phyloP scores from a whole-genome alignment of 2,113 vertebrate species.

The Rhadina sibilatrix region DNA sequence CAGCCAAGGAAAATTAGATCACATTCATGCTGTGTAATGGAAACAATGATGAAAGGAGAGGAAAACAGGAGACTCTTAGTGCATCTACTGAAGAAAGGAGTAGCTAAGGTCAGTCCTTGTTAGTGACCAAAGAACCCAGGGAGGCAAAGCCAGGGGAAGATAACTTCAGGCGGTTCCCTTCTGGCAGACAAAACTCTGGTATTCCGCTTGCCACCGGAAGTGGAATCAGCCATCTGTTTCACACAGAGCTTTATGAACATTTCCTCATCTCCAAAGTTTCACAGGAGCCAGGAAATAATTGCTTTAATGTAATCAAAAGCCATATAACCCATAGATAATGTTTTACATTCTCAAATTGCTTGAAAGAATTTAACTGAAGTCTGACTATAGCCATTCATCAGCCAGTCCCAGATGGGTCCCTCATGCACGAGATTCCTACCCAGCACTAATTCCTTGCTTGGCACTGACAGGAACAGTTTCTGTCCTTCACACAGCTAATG shows the following conservation, averaged over 20 bases:
- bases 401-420: background rate
- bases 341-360: background rate
- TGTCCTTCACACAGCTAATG: background rate
- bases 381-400: background rate
- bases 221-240: background rate
- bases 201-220: background rate
- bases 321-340: background rate
- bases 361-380: background rate
- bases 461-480: background rate
- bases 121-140: background rate
- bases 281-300: background rate
- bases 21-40: background rate
- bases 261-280: background rate
- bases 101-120: background rate
- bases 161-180: background rate
- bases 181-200: background rate
- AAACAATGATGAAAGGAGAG: background rate
- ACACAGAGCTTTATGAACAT: background rate
- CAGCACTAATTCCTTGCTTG: background rate
- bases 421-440: background rate
- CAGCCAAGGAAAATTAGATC: background rate
- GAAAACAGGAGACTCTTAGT: background rate
- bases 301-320: background rate
- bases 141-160: background rate
- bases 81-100: background rate